Evolutionary conservation across 2,888 invertebrate genomes (phyloP).

Genomic region (Heliconius erato): DNA sequence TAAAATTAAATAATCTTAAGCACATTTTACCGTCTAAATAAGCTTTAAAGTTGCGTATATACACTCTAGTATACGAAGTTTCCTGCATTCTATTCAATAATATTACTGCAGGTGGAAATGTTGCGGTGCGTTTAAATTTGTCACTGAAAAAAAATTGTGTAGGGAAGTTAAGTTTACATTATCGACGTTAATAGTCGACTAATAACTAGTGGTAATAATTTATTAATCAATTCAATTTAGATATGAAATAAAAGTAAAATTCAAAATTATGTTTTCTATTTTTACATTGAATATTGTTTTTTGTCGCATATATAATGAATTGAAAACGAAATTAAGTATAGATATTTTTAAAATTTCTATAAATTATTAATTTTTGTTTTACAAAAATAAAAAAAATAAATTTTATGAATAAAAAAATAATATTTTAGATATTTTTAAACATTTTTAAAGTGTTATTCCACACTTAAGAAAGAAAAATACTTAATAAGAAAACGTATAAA

Average conservation of each 20-base stretch:
- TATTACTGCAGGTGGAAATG: constrained; percentile 38
- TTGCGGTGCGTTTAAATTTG: constrained; percentile 40
- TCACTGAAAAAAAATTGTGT: constrained; percentile 39
- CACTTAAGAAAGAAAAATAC: too few relatives aligned
- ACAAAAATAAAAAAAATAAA: neutral
- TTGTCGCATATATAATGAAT: neutral
- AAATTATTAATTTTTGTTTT: neutral
- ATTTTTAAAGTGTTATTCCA: too few relatives aligned
- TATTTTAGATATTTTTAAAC: neutral
- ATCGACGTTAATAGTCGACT: neutral
- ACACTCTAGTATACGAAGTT: neutral
- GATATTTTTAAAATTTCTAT: too few relatives aligned
- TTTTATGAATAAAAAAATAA: neutral
- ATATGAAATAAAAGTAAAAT: constrained; percentile 11
- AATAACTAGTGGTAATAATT: neutral
- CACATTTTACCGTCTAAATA: neutral
- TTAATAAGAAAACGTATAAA: too few relatives aligned
- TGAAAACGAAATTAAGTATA: neutral
- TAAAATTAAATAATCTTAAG: neutral
- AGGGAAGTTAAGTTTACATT: constrained; percentile 32
- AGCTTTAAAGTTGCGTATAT: neutral
- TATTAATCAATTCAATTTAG: constrained; percentile 3
- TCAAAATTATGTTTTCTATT: neutral
- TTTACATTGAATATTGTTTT: neutral
- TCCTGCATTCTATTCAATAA: constrained; percentile 13